These are phyloP conservation scores for Philereme vetulata DNA, from an alignment of 2,888 invertebrate genomes.

Conservation along the genomic window DNA sequence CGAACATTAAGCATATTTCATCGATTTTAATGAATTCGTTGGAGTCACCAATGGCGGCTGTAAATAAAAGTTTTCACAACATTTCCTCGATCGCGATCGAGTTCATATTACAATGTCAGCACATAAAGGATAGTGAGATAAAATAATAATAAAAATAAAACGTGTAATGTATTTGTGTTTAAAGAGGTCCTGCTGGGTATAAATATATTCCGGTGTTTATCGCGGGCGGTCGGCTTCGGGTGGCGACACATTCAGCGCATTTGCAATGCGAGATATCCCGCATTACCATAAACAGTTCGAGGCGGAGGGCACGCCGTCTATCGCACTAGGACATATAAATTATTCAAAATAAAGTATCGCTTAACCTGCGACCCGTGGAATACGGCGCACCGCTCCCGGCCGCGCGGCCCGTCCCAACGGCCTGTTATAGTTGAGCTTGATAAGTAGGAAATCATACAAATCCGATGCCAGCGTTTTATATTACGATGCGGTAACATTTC, in stretches of 20 bases:
- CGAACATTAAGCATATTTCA: constrained; percentile 35
- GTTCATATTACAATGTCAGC: constrained; percentile 35
- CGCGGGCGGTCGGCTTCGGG: constrained; percentile 66
- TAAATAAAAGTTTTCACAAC: constrained; percentile 30
- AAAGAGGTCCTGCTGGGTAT: constrained; percentile 55
- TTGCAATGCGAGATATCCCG: constrained; percentile 82
- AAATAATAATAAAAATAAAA: constrained; percentile 52
- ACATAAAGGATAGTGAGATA: constrained; percentile 31
- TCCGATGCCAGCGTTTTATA: too few relatives aligned
- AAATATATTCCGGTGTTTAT: constrained; percentile 70
- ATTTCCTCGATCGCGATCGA: constrained; percentile 30
- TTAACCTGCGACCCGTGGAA: constrained; percentile 74
- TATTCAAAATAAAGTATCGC: constrained; percentile 85
- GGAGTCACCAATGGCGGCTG: constrained; percentile 21
- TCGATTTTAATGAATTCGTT: constrained; percentile 35
- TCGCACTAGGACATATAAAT: constrained; percentile 82
- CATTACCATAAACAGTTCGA: constrained; percentile 83
- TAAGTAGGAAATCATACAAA: constrained; percentile 12
- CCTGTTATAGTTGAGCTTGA: constrained; percentile 10
- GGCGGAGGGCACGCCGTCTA: constrained; percentile 81
- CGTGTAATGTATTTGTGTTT: constrained; percentile 56
- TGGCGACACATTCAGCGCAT: constrained; percentile 81
- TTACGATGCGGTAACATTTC: too few relatives aligned
- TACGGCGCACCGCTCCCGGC: constrained; percentile 39
- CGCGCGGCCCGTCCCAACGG: constrained; percentile 24